These are phyloP conservation scores for Silurus asotus DNA, from an alignment of 2,113 vertebrate genomes.

Conservation along the genomic window DNA sequence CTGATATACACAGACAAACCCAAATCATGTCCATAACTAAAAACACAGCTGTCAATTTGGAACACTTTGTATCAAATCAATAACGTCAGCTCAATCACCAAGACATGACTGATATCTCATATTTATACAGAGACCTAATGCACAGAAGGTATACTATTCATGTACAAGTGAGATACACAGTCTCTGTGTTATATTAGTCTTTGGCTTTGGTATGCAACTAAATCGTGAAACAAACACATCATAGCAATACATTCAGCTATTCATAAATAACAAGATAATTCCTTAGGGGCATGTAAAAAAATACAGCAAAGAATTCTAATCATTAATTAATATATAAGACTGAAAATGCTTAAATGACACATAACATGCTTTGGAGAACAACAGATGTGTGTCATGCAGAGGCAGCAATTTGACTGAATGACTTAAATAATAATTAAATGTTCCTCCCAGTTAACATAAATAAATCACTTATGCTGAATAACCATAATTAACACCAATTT, in stretches of 20 bases:
- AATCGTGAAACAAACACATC: not conserved
- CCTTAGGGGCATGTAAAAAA: not conserved
- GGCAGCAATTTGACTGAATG: conserved; percentile 17
- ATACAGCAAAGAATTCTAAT: conserved; percentile 10
- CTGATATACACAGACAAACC: not conserved
- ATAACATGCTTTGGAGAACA: conserved; percentile 32
- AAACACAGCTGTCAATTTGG: not conserved
- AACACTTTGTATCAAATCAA: conserved; percentile 24
- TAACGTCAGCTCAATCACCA: conserved; percentile 9
- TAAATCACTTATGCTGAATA: conserved; percentile 6
- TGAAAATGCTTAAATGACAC: conserved; percentile 32
- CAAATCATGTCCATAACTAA: not conserved
- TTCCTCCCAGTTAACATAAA: conserved; percentile 9
- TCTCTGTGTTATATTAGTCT: conserved; percentile 16
- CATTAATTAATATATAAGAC: conserved; percentile 9
- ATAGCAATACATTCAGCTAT: not conserved
- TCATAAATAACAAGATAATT: conserved; percentile 18
- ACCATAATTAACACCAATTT: not conserved
- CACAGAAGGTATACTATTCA: not conserved
- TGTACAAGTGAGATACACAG: not conserved
- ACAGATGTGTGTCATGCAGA: conserved; percentile 31
- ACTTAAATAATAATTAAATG: conserved; percentile 5
- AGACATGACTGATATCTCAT: conserved; percentile 8
- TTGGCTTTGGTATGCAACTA: not conserved
- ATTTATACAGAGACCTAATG: conserved; percentile 19